Evolutionary conservation across 2,888 invertebrate genomes (phyloP).

Genomic region (Phoronis australis): DNA sequence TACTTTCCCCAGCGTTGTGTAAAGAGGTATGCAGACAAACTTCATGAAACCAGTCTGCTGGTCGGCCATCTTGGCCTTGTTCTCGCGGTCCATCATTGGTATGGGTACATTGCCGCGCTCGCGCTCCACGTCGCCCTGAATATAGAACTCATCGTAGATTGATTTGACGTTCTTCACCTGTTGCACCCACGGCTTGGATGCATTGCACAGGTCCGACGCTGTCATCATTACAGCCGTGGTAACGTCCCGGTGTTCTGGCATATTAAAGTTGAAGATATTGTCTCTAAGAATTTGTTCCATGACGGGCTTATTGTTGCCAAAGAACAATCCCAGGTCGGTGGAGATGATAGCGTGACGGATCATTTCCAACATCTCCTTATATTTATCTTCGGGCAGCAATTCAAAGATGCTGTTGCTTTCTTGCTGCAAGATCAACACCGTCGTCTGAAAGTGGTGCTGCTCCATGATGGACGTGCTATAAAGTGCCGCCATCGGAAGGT

Average conservation of each 20-base stretch:
- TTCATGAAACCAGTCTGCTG: slow-evolving; percentile 54
- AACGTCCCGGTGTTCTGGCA: slow-evolving; percentile 6
- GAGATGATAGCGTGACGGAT: slow-evolving; percentile 28
- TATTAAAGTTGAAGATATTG: slow-evolving; percentile 14
- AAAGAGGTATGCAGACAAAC: slow-evolving; percentile 53
- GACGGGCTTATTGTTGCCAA: slow-evolving; percentile 22
- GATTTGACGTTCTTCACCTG: slow-evolving; percentile 19
- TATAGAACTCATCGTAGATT: slow-evolving; percentile 36
- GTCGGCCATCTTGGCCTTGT: slow-evolving; percentile 52
- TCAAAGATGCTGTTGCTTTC: slow-evolving; percentile 33
- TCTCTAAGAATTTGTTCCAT: slow-evolving; percentile 16
- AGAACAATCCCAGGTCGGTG: slow-evolving; percentile 32
- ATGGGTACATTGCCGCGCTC: too few species aligned
- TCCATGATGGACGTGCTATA: slow-evolving; percentile 39
- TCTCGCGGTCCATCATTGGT: slow-evolving; percentile 55
- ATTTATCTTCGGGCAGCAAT: slow-evolving; percentile 20
- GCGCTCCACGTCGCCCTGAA: too few species aligned
- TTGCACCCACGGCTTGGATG: slow-evolving; percentile 28
- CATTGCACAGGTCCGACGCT: slow-evolving; percentile 29
- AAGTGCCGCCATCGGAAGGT: slow-evolving; percentile 30
- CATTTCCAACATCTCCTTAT: slow-evolving; percentile 22
- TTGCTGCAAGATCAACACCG: slow-evolving; percentile 28
- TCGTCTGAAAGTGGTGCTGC: slow-evolving; percentile 35
- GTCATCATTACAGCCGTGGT: slow-evolving; percentile 29
- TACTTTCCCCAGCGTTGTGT: slow-evolving; percentile 48